Conservation (phyloP, 2,888 invertebrate species). For the Siphlonurus alternatus region DNA sequence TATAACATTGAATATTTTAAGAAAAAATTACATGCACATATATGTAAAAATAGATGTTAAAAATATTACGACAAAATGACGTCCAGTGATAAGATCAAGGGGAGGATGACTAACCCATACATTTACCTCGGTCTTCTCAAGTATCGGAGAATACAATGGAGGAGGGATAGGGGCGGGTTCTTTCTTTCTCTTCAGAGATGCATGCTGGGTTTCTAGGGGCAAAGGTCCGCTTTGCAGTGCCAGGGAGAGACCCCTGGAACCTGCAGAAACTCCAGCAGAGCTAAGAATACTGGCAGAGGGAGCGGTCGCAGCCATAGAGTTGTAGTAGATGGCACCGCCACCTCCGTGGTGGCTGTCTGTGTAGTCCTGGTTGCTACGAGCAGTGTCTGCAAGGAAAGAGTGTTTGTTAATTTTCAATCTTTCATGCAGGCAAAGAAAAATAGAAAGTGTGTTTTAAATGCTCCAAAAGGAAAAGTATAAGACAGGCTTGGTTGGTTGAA, state of each 20-base stretch:
- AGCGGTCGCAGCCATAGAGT: slow-evolving; percentile 1
- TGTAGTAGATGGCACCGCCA: background rate
- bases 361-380: background rate
- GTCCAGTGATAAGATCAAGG: too few relatives aligned
- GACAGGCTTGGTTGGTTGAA: too few relatives aligned
- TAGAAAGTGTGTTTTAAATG: too few relatives aligned
- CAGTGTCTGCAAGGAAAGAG: too few relatives aligned
- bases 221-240: slow-evolving; percentile 7
- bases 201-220: slow-evolving; percentile 28
- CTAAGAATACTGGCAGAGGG: background rate
- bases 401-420: too few relatives aligned
- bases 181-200: slow-evolving; percentile 30
- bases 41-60: too few relatives aligned
- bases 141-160: slow-evolving; percentile 26
- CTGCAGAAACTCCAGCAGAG: background rate
- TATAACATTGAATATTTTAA: background rate
- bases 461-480: too few relatives aligned
- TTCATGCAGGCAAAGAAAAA: too few relatives aligned
- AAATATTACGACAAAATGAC: too few relatives aligned
- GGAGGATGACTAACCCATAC: slow-evolving; percentile 2
- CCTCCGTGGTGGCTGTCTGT: too few relatives aligned
- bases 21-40: background rate
- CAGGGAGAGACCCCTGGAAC: background rate
- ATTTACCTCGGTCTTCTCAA: slow-evolving; percentile 30
- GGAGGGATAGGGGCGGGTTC: slow-evolving; percentile 21